Percentiles rank a stretch among this genome's conserved stretches.
Evolutionary conservation across 2,797 vertebrate genomes (phyloP).

Genomic region (Siniperca scherzeri): DNA sequence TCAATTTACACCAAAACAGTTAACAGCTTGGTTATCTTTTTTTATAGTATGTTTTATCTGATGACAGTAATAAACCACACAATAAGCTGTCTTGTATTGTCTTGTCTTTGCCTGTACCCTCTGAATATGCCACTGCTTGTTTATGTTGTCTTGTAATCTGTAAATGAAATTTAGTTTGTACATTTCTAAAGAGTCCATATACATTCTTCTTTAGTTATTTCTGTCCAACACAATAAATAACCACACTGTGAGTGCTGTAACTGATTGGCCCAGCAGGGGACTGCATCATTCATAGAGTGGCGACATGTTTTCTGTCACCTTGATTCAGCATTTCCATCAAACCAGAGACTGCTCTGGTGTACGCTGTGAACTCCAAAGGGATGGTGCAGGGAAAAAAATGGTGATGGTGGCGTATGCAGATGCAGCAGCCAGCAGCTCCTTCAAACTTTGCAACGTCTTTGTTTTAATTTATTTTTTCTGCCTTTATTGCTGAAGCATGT

Average conservation of each 20-base stretch:
- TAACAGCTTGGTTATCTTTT: neutral
- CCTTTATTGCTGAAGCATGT: no score
- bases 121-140: neutral
- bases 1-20: neutral
- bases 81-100: neutral
- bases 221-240: constrained; percentile 38
- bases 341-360: constrained; percentile 7
- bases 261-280: constrained; percentile 54
- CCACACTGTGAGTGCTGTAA: constrained; percentile 24
- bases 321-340: constrained; percentile 54
- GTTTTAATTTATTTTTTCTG: no score
- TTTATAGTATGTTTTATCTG: neutral
- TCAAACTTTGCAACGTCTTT: no score
- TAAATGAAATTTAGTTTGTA: neutral
- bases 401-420: no score
- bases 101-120: neutral
- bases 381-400: neutral
- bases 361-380: constrained; percentile 8
- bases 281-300: constrained; percentile 43
- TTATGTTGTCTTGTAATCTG: constrained; percentile 1
- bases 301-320: constrained; percentile 48
- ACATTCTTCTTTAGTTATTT: constrained; percentile 17
- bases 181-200: neutral
- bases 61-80: neutral
- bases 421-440: no score